Conservation (phyloP, 2,797 vertebrate genomes). For the Valencia hispanica region DNA sequence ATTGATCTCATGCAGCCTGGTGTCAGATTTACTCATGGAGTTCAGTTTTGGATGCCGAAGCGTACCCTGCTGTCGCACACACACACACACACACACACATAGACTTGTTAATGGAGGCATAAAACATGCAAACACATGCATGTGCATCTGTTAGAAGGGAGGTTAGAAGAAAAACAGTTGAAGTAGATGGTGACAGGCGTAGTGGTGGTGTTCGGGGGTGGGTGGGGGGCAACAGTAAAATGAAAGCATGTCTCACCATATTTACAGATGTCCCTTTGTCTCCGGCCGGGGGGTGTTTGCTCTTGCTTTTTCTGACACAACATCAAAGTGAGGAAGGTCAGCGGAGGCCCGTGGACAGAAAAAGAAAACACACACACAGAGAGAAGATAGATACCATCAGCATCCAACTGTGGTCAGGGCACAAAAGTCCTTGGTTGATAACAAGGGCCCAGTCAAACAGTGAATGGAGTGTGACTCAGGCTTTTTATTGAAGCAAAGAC, state of each 20-base stretch:
- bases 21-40: conserved; percentile 87
- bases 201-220: background rate
- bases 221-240: conserved; percentile 12
- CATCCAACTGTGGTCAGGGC: conserved; percentile 46
- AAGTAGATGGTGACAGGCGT: conserved; percentile 8
- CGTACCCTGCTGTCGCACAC: conserved; percentile 71
- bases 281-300: conserved; percentile 79
- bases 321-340: conserved; percentile 64
- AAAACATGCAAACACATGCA: conserved; percentile 30
- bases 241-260: conserved; percentile 73
- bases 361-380: conserved; percentile 53
- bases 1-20: conserved; percentile 83
- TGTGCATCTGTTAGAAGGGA: conserved; percentile 11
- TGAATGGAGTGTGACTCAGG: conserved; percentile 49
- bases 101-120: conserved; percentile 30
- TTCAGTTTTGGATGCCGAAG: conserved; percentile 81
- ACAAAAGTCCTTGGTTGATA: conserved; percentile 66
- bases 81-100: conserved; percentile 48
- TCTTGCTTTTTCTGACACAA: conserved; percentile 81
- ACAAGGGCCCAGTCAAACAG: conserved; percentile 47
- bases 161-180: background rate
- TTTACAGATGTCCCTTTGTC: conserved; percentile 80
- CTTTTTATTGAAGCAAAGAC: conserved; percentile 37
- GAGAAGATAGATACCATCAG: conserved; percentile 62
- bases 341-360: conserved; percentile 57